Base-by-base conservation (phyloP, 2,888 invertebrate species). In the Brenthis ino region DNA sequence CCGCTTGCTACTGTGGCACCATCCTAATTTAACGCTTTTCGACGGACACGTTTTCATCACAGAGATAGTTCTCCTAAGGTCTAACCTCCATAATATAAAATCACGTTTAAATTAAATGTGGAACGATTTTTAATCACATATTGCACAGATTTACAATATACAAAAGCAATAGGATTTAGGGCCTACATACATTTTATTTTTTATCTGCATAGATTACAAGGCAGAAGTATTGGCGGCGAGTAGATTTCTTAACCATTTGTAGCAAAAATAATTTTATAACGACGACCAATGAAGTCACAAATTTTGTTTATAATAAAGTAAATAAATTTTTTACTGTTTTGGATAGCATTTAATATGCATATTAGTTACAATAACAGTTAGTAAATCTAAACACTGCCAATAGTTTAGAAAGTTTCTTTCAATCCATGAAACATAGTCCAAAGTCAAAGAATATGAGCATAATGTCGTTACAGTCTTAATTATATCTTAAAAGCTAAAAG, bases 391-490 rank as follows among this genome's bases (percentile, higher is more conserved):
- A 37, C 51, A 51, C 14, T 51, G 11, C 16, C 50, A 63, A 53
- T 50, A 28, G 50, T 63, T 37, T 37, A 12, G 16, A 53, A 33
- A 53, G 51, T 53, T 63, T 33, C 50, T 61, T 61, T 48, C 48
- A 28, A 71, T 48, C 57, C 57, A 63, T 63, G 51, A 61, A 43
- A 43, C 11, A 70, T 12, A 65, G 57, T 69, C 51, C 51, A 28
- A 67, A 57, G 60, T 28, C 64, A 64, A 54, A 68, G 56, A 68
- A 61, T 57, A 68, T 72, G 72, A 71, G 71, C 72, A 72, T 70
- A 65, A 68, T 58, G 65, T 69, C 57, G 56, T 64, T 74, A 72
- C 75, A 75, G 72, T 74, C 69, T 74, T 72, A 75, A 69, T 71
- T 50, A 71, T 71, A 70, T 65, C 60, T 72, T 75, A 72, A 67